Percentiles rank a stretch among this genome's conserved stretches.
These are phyloP conservation scores for Psephotus haematonotus DNA, from an alignment of 2,113 vertebrate genomes.

Conservation along the genomic window DNA sequence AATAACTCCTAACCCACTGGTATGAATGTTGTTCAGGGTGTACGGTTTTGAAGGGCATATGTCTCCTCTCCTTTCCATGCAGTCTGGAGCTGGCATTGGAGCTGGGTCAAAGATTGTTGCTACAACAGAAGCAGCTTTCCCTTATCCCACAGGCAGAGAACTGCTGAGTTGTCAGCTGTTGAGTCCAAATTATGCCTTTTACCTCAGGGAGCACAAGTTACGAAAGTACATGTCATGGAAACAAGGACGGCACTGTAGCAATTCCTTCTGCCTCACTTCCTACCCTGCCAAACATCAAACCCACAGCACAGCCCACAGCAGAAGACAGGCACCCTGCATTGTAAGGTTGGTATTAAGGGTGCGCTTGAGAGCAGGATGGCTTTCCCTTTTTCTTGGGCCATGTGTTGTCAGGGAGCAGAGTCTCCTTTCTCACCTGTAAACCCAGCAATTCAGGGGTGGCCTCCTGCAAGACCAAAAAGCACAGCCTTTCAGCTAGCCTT, in stretches of 20 bases:
- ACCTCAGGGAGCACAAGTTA: constrained; percentile 48
- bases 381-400: background rate
- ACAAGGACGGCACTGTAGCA: constrained; percentile 16
- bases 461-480: background rate
- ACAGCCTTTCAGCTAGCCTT: background rate
- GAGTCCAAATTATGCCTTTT: constrained; percentile 55
- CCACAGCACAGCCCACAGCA: background rate
- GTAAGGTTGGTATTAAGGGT: background rate
- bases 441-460: background rate
- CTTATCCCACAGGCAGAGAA: constrained; percentile 39
- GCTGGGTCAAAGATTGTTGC: constrained; percentile 33
- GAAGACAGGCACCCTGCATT: background rate
- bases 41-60: constrained; percentile 55
- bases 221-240: constrained; percentile 33
- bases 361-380: background rate
- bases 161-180: constrained; percentile 52
- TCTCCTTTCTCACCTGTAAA: background rate
- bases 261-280: background rate
- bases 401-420: background rate
- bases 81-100: constrained; percentile 1
- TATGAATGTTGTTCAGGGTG: constrained; percentile 45
- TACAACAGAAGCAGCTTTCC: constrained; percentile 49
- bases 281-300: background rate
- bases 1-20: constrained; percentile 24
- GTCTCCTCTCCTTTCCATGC: background rate